phyloP scores from a whole-genome alignment of 2,888 invertebrate genomes.

The Lissocephala sabroskyi region DNA sequence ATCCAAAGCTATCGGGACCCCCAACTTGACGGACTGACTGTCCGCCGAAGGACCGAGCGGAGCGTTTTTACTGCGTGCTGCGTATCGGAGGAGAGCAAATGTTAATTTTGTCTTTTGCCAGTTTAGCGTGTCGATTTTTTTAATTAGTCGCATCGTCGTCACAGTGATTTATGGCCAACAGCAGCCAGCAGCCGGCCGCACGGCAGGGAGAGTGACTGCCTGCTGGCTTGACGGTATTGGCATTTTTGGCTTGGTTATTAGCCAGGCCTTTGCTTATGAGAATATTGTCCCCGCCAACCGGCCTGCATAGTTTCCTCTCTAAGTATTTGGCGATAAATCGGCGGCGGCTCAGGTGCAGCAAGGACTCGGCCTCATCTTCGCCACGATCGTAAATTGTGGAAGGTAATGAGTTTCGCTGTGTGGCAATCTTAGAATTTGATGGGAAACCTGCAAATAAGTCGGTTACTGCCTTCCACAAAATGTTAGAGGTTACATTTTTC shows the following conservation, averaged over 20 bases:
- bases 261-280: conserved; percentile 42
- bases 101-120: conserved; percentile 63
- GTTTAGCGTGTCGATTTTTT: conserved; percentile 66
- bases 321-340: conserved; percentile 27
- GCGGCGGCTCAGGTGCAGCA: conserved; percentile 9
- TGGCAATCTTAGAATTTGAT: conserved; percentile 38
- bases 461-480: too few species aligned
- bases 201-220: conserved; percentile 13
- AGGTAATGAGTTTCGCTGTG: conserved; percentile 39
- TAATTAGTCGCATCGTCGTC: conserved; percentile 64
- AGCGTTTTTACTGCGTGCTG: conserved; percentile 13
- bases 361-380: conserved; percentile 6
- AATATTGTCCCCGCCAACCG: conserved; percentile 56
- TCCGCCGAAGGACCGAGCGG: too few species aligned
- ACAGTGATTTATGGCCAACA: conserved; percentile 53
- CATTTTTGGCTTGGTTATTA: conserved; percentile 2
- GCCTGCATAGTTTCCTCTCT: conserved; percentile 32
- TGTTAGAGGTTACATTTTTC: neutral
- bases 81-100: conserved; percentile 40
- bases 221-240: conserved; percentile 4
- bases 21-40: too few species aligned
- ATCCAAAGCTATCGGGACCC: too few species aligned
- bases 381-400: conserved; percentile 32
- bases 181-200: conserved; percentile 27
- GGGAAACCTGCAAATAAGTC: conserved; percentile 30